Conservation (phyloP, 2,113 vertebrate species). For the Aramus guarauna region DNA sequence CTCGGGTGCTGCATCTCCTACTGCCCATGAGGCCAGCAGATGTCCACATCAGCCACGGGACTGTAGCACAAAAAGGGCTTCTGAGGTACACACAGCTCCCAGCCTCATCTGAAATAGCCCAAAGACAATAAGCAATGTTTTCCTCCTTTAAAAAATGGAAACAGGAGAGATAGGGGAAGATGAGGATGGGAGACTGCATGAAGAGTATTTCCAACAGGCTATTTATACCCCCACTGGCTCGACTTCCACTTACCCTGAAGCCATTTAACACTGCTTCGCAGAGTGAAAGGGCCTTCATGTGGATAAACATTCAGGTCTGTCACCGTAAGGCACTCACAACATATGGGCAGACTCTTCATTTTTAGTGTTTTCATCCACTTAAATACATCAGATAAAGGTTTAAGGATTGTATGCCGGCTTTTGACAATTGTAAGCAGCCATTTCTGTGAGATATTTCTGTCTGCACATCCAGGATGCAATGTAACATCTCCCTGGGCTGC, state of each 20-base stretch:
- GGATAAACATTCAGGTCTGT: constrained; percentile 37
- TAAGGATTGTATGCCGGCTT: background rate
- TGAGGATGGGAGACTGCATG: background rate
- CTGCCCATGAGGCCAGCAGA: background rate
- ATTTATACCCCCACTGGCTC: background rate
- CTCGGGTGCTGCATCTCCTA: background rate
- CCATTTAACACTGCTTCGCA: background rate
- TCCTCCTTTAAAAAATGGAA: background rate
- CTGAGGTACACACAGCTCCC: background rate
- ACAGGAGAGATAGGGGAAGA: background rate
- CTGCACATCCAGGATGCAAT: background rate
- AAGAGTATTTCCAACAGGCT: background rate
- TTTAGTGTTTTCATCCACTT: background rate
- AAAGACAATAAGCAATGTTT: background rate
- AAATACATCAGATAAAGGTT: background rate
- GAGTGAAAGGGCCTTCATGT: constrained; percentile 13
- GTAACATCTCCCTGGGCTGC: background rate
- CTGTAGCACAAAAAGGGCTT: background rate
- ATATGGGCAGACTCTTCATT: background rate
- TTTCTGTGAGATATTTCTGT: background rate
- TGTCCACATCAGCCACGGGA: background rate
- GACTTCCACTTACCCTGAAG: background rate
- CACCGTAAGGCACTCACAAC: background rate
- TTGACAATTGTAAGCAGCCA: background rate
- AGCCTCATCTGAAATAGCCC: background rate